Conservation (phyloP, 37 sponge, comb jelly and placozoan species). For the Spongilla lacustris region DNA sequence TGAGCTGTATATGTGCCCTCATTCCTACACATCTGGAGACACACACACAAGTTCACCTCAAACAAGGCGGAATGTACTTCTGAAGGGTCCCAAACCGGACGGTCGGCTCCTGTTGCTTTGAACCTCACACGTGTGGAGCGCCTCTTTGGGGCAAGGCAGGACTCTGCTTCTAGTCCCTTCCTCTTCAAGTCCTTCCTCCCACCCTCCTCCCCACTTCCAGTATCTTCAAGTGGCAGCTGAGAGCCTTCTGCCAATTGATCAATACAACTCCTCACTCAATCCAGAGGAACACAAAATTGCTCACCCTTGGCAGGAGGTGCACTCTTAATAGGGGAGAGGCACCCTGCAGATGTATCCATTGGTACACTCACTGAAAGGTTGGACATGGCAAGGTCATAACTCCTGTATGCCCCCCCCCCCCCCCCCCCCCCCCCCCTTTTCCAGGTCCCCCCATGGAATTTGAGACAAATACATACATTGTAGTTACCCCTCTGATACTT, state of each 20-base stretch:
- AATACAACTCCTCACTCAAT: not conserved
- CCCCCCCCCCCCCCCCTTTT: too few relatives aligned
- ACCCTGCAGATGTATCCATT: not conserved
- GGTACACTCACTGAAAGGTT: not conserved
- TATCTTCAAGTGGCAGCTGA: not conserved
- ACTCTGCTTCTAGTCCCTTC: constrained; percentile 2
- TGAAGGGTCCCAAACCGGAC: constrained; percentile 36
- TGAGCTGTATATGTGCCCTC: not conserved
- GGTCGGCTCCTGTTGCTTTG: not conserved
- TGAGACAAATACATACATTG: too few relatives aligned
- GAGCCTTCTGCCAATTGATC: not conserved
- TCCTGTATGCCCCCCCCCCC: not conserved
- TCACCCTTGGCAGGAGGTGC: not conserved
- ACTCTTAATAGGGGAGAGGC: not conserved
- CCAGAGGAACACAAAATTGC: not conserved
- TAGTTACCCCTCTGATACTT: too few relatives aligned
- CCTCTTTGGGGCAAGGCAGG: constrained; percentile 57
- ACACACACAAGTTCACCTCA: constrained; percentile 35
- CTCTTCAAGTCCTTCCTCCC: constrained; percentile 52
- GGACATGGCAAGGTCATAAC: not conserved
- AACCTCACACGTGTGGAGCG: constrained; percentile 60
- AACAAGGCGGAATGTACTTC: constrained; percentile 48
- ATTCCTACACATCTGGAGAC: not conserved
- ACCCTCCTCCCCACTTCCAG: constrained; percentile 12
- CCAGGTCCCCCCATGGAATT: too few relatives aligned